Evolutionary conservation across 2,113 vertebrate genomes (phyloP), one percentile per base, ranked within the genome.

Genomic region (Cricetomys ansorgei): DNA sequence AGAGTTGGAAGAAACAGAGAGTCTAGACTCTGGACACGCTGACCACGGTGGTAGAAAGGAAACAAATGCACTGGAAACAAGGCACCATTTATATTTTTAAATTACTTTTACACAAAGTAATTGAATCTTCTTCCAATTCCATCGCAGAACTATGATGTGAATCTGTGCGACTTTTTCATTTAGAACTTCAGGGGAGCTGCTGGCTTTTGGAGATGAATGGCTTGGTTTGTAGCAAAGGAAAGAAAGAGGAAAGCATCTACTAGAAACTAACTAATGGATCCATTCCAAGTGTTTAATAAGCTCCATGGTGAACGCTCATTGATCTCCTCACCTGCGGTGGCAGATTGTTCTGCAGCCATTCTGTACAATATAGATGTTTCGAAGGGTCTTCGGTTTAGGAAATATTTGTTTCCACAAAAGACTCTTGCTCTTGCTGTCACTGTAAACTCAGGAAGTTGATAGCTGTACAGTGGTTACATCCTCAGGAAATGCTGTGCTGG

Each of bases 201-300:
- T 87, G 34, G 53, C 45, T 67, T 93, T 85, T 57, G 59, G 34
- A 93, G 91, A 92, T 73, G 55, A 87, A 95, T 72, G 43, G 81
- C 57, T 80, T 92, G 43, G 87, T 70, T 76, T 91, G 57, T 53
- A 57, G 59, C 40, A 88, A 89, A 85, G 17, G 53, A 48, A 89
- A 57, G 73, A 69, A 19, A 84, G 17, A 48, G 10, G 77, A 59
- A 50, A 80, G 8, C 34, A 34, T 43, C 45, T 75, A 67, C 67
- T 55, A 29, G 79, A 77, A 65, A 64, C 16, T 69, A 55, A 92
- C 53, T 16, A n/a, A 77, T 31, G 57, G 40, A 25, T 17, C 11
- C 50, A 40, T 80, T 27, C 25, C 29, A 37, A 79, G 69, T 80
- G 31, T 75, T 79, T 67, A 65, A 79, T 77, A 48, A 59, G 15